Base-by-base conservation (phyloP, 1,140 invertebrate species). In the Heliothis subflexa region DNA sequence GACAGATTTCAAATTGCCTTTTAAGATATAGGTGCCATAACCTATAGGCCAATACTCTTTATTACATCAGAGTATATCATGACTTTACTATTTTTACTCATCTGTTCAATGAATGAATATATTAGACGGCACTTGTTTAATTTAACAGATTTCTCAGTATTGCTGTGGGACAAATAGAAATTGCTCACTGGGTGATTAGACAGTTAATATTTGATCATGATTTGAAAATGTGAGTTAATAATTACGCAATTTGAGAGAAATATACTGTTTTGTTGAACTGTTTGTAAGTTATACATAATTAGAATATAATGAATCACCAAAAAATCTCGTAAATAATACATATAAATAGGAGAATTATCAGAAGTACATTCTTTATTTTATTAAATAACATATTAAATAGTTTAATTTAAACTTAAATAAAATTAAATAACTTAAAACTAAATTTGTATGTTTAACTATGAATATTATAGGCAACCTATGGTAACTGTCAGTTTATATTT, bases 401-500 rank as follows among this genome's bases (percentile, higher is more conserved):
- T 45, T 62, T 40, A 62, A 40, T 45, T 16, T 10, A 14, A 2
- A 40, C 13, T 16, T 40, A 62, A 33, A 1, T n/a, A 61, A n/a
- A 7, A n/a, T 12, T 61, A 61, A 61, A 62, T 62, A 45, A 62
- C 33, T 62, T 62, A 62, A 45, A 62, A 62, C 5, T 62, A 62
- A 16, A 25, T 13, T 5, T 10, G 12, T 59, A 12, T 25, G 14
- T 52, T n/a, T 52, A 25, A 25, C 21, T 25, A 52, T n/a, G n/a
- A 9, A 40, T 40, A 40, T 40, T 40, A 9, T 40, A 40, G 33
- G 50, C n/a, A 52, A 52, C 13, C n/a, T 25, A 59, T 28, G 21
- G 55, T 59, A 59, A 59, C 55, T 59, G 21, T 13, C 1, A 59
- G 12, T 57, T 57, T 52, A 16, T n/a, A n/a, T n/a, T n/a, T n/a